Base-by-base conservation (phyloP, 1,140 invertebrate species). In the Lasaia peninsularis region DNA sequence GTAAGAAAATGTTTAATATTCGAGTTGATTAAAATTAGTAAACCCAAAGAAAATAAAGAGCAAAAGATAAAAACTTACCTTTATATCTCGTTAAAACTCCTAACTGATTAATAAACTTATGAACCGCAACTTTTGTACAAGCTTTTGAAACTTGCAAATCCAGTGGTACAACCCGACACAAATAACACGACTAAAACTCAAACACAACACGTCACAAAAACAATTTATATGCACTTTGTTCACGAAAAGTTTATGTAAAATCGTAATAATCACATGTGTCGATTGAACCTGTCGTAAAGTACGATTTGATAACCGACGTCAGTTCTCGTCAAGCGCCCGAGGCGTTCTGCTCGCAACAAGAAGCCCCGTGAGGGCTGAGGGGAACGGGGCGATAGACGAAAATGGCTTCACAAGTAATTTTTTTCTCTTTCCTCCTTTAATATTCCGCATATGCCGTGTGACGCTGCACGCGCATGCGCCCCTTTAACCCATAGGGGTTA, bases 381-480 rank as follows among this genome's bases (percentile, higher is more conserved):
- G 77, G 76, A 68, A 72, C 71, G n/a, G n/a, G n/a, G n/a, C 71
- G 75, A 83, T 78, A 84, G 80, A 86, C 85, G 82, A 86, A 88
- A 88, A 88, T 88, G 85, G 85, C 82, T 88, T 88, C 82, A 88
- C 85, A 85, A 88, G 82, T 88, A 83, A 88, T 85, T 86, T 88
- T 88, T 88, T 88, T 86, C 83, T 86, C 83, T 88, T 88, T 88
- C 85, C 79, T 88, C 81, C 85, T 86, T 88, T 86, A 88, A 88
- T 88, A 88, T 85, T 85, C 79, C 82, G 85, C 85, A 88, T 88
- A 88, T 88, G 85, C 80, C 79, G 83, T 78, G 76, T 57, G 71
- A 73, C 71, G 71, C 65, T 85, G 79, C 80, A 84, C 73, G 79
- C 84, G 85, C 85, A 86, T 86, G 85, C 85, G 85, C 79, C 66